A percentile compares a stretch with the other conserved stretches of the same genome.
Evolutionary conservation across 2,113 vertebrate genomes (phyloP).

Genomic region (Limanda limanda): DNA sequence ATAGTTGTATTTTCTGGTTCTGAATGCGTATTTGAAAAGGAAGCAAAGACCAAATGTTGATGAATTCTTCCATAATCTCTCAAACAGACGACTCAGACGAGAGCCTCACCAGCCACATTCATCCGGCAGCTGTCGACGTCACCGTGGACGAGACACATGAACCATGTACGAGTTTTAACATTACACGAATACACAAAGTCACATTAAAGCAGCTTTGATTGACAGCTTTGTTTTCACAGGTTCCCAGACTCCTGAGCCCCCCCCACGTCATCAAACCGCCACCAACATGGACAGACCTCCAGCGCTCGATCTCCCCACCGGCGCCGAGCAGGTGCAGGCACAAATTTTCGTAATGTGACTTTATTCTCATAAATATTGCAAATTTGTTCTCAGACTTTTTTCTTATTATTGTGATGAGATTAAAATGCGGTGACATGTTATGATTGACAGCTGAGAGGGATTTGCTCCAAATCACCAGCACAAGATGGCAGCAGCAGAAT

Average conservation of each 20-base stretch:
- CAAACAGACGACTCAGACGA: background rate
- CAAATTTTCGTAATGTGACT: too few relatives aligned
- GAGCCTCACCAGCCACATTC: slow-evolving; percentile 26
- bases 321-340: slow-evolving; percentile 8
- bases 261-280: background rate
- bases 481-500: too few relatives aligned
- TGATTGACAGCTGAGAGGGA: too few relatives aligned
- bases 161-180: background rate
- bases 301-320: slow-evolving; percentile 36
- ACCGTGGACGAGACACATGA: background rate
- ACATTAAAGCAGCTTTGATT: background rate
- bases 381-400: too few relatives aligned
- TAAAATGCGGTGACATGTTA: too few relatives aligned
- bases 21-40: too few relatives aligned
- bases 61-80: background rate
- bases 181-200: background rate
- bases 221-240: slow-evolving; percentile 25
- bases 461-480: too few relatives aligned
- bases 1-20: too few relatives aligned
- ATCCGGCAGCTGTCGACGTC: background rate
- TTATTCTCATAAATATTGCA: too few relatives aligned
- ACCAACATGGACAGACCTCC: background rate
- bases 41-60: too few relatives aligned
- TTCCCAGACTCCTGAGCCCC: slow-evolving; percentile 20
- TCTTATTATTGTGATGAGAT: too few relatives aligned